Conservation (phyloP, 2,797 vertebrate species). For the Otolemur crassicaudatus region DNA sequence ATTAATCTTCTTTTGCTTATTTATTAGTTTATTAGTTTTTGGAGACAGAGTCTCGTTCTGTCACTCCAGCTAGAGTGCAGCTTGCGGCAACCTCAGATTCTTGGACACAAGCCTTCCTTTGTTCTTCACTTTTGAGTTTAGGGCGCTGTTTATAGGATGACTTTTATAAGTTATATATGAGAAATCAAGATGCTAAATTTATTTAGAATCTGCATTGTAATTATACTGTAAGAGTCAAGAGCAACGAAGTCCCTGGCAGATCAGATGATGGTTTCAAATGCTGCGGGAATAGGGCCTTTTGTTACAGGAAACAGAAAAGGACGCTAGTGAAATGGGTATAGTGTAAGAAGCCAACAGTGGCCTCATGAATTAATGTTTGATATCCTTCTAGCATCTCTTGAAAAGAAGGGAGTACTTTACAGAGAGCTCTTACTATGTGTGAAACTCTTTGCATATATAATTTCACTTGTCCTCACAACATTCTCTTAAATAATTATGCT, state of each 20-base stretch:
- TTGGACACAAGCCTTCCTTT: background rate
- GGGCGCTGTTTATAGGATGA: background rate
- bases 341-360: background rate
- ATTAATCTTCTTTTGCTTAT: background rate
- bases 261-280: background rate
- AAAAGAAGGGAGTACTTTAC: background rate
- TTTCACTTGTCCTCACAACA: background rate
- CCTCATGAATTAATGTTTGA: background rate
- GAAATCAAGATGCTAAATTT: background rate
- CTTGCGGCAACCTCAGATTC: background rate
- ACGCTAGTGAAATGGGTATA: background rate
- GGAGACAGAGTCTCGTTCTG: background rate
- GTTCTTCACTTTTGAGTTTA: background rate
- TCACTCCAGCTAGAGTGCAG: background rate
- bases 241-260: background rate
- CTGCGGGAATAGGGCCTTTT: background rate
- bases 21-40: too few species aligned
- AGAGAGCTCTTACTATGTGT: background rate
- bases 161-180: background rate
- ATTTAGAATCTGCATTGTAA: background rate
- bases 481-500: background rate
- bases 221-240: background rate
- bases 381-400: background rate
- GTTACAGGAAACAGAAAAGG: background rate
- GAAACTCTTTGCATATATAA: background rate